Conservation (phyloP, 2,888 invertebrate genomes). For the Drosophila austrosaltans region DNA sequence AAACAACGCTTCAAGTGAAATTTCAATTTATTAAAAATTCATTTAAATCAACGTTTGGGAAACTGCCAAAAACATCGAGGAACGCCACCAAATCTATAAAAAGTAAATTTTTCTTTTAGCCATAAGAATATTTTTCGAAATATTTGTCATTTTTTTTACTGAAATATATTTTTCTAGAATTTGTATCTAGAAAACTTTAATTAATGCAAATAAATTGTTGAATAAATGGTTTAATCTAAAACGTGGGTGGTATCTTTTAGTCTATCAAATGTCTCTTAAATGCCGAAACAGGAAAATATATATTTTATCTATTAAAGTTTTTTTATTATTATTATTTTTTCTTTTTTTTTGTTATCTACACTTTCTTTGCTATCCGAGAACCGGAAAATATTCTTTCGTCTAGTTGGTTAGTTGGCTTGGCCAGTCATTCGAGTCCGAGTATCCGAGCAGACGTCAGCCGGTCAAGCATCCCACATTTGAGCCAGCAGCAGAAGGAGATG, state of each 20-base stretch:
- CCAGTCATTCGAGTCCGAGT: slow-evolving; percentile 65
- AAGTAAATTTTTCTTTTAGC: slow-evolving; percentile 4
- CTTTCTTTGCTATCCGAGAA: slow-evolving; percentile 38
- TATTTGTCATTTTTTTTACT: not conserved
- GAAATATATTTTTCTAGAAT: slow-evolving; percentile 19
- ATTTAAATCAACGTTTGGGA: slow-evolving; percentile 43
- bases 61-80: slow-evolving; percentile 27
- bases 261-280: slow-evolving; percentile 1
- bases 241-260: not conserved
- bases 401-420: slow-evolving; percentile 38
- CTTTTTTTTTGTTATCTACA: slow-evolving; percentile 21
- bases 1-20: slow-evolving; percentile 62
- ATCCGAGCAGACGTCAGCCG: slow-evolving; percentile 50
- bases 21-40: slow-evolving; percentile 40
- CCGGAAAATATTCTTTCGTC: slow-evolving; percentile 40
- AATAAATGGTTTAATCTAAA: no score
- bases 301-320: slow-evolving; percentile 3
- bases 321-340: slow-evolving; percentile 4
- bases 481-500: slow-evolving; percentile 9
- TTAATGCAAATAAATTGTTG: not conserved
- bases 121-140: slow-evolving; percentile 37
- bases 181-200: not conserved
- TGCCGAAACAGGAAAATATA: not conserved
- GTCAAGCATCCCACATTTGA: slow-evolving; percentile 54
- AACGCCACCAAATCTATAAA: not conserved